Evolutionary conservation across 2,797 vertebrate genomes (phyloP).

Genomic region (Pangasius macronema): DNA sequence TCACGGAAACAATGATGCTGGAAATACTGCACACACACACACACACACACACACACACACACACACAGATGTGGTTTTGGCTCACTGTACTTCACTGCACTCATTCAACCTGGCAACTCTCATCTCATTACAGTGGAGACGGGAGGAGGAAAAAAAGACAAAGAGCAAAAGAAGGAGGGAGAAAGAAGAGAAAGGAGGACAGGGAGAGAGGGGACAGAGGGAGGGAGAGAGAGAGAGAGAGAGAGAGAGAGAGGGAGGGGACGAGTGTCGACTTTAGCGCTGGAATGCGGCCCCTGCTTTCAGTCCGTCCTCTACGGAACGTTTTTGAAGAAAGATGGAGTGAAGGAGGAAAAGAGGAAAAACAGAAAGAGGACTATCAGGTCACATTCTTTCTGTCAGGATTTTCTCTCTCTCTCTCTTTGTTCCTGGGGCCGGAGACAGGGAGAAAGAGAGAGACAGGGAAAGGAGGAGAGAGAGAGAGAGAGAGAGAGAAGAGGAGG

Average conservation of each 20-base stretch:
- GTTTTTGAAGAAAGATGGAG: conserved; percentile 47
- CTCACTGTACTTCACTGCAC: conserved; percentile 33
- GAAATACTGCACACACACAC: neutral
- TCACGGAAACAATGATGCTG: neutral
- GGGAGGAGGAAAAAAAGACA: conserved; percentile 18
- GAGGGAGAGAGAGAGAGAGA: conserved; percentile 53
- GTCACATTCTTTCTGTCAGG: neutral
- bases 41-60: neutral
- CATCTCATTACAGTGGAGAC: conserved; percentile 23
- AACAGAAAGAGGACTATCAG: conserved; percentile 47
- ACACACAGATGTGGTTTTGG: conserved; percentile 26
- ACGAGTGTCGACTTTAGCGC: conserved; percentile 31
- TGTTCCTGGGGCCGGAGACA: conserved; percentile 40
- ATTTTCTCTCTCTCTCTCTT: neutral
- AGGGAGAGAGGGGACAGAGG: conserved; percentile 12
- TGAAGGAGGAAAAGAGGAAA: conserved; percentile 63
- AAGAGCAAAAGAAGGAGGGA: conserved; percentile 8
- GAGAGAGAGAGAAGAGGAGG: conserved; percentile 48
- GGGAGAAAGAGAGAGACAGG: conserved; percentile 52
- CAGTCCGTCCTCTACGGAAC: neutral
- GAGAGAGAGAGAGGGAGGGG: conserved; percentile 53
- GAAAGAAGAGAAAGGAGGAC: conserved; percentile 31
- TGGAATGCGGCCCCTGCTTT: conserved; percentile 50
- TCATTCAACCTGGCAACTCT: conserved; percentile 51
- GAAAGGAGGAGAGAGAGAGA: conserved; percentile 56